Conservation (phyloP, 2,888 invertebrate genomes). For the Peribatodes rhomboidaria region DNA sequence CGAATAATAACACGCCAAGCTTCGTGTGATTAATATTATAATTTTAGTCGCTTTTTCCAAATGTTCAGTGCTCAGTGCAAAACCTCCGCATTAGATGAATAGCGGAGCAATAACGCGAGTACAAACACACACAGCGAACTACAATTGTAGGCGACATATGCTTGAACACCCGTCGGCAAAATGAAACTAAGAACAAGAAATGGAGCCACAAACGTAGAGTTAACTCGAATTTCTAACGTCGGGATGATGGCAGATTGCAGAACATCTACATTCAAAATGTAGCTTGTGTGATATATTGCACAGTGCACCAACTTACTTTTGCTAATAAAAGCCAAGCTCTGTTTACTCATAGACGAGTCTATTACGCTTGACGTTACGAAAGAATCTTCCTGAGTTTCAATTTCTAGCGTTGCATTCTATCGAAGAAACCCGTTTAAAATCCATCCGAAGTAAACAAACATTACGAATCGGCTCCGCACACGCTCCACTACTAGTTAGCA, state of each 20-base stretch:
- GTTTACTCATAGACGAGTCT: neutral
- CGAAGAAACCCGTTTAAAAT: slow-evolving; percentile 15
- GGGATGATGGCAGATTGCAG: slow-evolving; percentile 17
- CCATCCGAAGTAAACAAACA: slow-evolving; percentile 27
- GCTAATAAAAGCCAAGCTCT: neutral
- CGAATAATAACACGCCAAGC: neutral
- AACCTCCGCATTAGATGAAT: slow-evolving; percentile 53
- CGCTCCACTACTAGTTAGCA: slow-evolving; percentile 15
- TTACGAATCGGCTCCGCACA: slow-evolving; percentile 26
- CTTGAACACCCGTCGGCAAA: slow-evolving; percentile 47
- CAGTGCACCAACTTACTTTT: neutral
- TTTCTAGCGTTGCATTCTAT: slow-evolving; percentile 23
- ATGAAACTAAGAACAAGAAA: slow-evolving; percentile 45
- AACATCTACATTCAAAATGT: slow-evolving; percentile 16
- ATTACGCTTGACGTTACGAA: neutral
- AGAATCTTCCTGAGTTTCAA: slow-evolving; percentile 21
- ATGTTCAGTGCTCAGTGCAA: slow-evolving; percentile 37
- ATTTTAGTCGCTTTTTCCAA: slow-evolving; percentile 14
- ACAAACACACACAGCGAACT: slow-evolving; percentile 49
- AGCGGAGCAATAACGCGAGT: slow-evolving; percentile 56
- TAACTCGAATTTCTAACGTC: slow-evolving; percentile 33
- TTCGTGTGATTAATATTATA: neutral
- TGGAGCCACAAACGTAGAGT: slow-evolving; percentile 30
- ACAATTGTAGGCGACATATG: slow-evolving; percentile 55
- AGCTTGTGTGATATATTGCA: neutral